These are phyloP conservation scores for Piliocolobus tephrosceles DNA, from an alignment of 2,113 vertebrate species.

Conservation along the genomic window DNA sequence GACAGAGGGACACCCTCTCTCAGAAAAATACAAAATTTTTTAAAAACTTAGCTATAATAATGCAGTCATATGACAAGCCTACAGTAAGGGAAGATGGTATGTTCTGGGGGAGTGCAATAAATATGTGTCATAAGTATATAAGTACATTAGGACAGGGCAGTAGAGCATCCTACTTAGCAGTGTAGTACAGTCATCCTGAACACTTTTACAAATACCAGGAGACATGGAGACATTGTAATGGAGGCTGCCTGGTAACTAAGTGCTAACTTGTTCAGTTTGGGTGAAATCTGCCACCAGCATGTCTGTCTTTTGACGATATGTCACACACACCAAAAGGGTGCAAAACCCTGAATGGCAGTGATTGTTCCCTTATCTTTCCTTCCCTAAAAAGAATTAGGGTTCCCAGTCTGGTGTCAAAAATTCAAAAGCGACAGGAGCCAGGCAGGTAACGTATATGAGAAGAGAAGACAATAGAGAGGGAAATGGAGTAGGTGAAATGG, in stretches of 20 bases:
- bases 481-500: neutral
- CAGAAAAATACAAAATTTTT: no score
- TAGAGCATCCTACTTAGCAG: neutral
- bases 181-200: no score
- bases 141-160: neutral
- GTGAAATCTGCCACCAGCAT: neutral
- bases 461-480: neutral
- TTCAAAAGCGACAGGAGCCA: neutral
- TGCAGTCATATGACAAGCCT: neutral
- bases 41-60: neutral
- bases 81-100: accelerated
- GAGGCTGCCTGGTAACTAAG: neutral
- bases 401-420: neutral
- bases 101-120: no score
- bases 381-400: neutral
- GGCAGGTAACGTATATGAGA: neutral
- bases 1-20: no score
- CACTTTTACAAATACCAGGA: no score
- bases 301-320: neutral
- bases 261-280: neutral
- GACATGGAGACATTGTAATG: accelerated
- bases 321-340: neutral
- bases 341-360: neutral
- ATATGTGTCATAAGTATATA: accelerated
- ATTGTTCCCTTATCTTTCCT: neutral